phyloP scores from a whole-genome alignment of 2,797 vertebrate species.

The Zalophus californianus region DNA sequence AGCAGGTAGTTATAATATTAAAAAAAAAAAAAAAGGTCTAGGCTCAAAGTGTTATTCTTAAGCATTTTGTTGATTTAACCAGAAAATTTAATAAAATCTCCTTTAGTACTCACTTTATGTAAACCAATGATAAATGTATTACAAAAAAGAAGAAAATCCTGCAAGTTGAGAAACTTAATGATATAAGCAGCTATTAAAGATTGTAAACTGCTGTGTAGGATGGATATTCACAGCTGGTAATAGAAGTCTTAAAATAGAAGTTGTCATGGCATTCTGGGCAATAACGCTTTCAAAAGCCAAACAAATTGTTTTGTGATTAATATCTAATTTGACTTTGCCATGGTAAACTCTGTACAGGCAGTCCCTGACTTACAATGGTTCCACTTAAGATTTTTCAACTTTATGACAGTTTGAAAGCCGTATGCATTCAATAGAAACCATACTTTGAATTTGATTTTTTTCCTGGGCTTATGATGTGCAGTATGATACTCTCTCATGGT shows the following conservation, averaged over 20 bases:
- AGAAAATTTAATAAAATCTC: conserved; percentile 57
- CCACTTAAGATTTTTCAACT: not conserved
- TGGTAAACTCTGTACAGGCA: conserved; percentile 33
- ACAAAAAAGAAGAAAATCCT: conserved; percentile 45
- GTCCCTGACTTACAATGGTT: not conserved
- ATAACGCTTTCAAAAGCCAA: conserved; percentile 73
- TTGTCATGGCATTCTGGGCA: conserved; percentile 58
- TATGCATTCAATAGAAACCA: not conserved
- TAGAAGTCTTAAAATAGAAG: conserved; percentile 75
- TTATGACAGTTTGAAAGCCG: not conserved
- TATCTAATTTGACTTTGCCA: conserved; percentile 77
- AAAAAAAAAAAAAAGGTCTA: not conserved
- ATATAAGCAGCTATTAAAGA: conserved; percentile 67
- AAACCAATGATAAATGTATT: conserved; percentile 52
- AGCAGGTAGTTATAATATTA: not conserved
- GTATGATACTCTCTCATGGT: not conserved
- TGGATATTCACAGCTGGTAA: conserved; percentile 70
- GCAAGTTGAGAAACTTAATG: conserved; percentile 44
- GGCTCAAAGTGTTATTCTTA: conserved; percentile 30
- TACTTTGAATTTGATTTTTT: not conserved
- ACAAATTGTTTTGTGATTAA: conserved; percentile 81
- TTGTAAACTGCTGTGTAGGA: conserved; percentile 71
- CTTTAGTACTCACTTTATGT: conserved; percentile 50
- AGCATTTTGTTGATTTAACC: conserved; percentile 61
- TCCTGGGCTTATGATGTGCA: not conserved